Evolutionary conservation across 2,113 vertebrate species (phyloP).

Genomic region (Passerina amoena): DNA sequence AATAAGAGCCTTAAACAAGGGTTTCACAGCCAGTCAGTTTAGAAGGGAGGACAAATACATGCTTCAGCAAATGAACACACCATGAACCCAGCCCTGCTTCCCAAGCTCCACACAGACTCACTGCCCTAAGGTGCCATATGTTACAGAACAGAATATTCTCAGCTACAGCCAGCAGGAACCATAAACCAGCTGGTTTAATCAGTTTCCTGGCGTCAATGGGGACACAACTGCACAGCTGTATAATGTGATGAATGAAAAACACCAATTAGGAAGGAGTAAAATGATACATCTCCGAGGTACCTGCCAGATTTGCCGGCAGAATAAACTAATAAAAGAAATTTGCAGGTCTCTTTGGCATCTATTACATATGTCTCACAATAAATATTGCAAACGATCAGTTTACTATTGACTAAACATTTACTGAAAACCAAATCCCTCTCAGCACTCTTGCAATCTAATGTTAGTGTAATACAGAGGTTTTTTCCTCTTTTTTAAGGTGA

Average conservation of each 20-base stretch:
- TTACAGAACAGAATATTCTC: neutral
- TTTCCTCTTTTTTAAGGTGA: neutral
- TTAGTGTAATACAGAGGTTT: neutral
- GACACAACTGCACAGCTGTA: conserved; percentile 12
- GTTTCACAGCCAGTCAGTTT: neutral
- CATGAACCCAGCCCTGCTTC: neutral
- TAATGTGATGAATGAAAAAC: neutral
- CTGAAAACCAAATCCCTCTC: neutral
- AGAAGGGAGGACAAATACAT: neutral
- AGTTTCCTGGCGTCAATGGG: neutral
- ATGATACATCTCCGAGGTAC: neutral
- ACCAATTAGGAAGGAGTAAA: neutral
- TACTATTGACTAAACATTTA: neutral
- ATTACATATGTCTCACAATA: neutral
- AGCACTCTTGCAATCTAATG: neutral
- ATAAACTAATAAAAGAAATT: neutral
- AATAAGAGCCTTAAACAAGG: neutral
- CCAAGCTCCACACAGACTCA: neutral
- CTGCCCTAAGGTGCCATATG: conserved; percentile 18
- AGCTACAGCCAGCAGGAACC: conserved; percentile 9
- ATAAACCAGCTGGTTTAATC: conserved; percentile 51
- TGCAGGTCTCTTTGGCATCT: neutral
- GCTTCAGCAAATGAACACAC: neutral
- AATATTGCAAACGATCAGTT: neutral
- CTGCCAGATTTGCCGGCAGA: neutral